phyloP scores from a whole-genome alignment of 2,113 vertebrate species.

The Elaphurus davidianus region DNA sequence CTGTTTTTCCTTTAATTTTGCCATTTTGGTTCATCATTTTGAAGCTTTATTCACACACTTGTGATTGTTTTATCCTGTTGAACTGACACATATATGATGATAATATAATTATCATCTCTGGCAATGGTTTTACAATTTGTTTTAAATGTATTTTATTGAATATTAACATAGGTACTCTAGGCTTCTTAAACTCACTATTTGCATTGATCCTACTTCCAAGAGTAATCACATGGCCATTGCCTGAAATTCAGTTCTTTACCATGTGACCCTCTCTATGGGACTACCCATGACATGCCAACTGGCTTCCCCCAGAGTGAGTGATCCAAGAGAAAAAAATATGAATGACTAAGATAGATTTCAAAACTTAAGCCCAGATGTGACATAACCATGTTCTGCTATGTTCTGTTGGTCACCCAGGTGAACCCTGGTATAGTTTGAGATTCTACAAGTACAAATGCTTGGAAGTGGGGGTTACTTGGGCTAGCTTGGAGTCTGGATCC shows the following conservation, averaged over 20 bases:
- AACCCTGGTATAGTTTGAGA: neutral
- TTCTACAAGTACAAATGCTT: neutral
- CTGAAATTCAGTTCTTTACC: neutral
- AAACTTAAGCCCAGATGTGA: neutral
- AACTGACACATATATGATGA: neutral
- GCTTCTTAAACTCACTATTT: neutral
- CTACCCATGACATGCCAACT: neutral
- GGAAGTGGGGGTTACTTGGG: neutral
- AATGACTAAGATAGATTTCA: neutral
- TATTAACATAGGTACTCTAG: neutral
- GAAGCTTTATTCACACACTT: neutral
- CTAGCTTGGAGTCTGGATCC: neutral
- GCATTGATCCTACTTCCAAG: neutral
- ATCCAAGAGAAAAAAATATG: neutral
- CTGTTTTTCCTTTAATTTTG: neutral
- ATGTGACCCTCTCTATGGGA: neutral
- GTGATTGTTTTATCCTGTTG: neutral
- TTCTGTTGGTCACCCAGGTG: neutral
- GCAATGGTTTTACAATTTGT: neutral
- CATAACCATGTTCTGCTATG: neutral
- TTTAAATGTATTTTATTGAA: neutral
- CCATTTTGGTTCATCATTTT: constrained; percentile 20
- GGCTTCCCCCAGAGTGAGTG: neutral
- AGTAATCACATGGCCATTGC: neutral
- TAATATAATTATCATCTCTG: neutral